Evolutionary conservation across 2,797 vertebrate species (phyloP), one percentile per base, ranked within the genome.

Genomic region (Sebastolobus alascanus): DNA sequence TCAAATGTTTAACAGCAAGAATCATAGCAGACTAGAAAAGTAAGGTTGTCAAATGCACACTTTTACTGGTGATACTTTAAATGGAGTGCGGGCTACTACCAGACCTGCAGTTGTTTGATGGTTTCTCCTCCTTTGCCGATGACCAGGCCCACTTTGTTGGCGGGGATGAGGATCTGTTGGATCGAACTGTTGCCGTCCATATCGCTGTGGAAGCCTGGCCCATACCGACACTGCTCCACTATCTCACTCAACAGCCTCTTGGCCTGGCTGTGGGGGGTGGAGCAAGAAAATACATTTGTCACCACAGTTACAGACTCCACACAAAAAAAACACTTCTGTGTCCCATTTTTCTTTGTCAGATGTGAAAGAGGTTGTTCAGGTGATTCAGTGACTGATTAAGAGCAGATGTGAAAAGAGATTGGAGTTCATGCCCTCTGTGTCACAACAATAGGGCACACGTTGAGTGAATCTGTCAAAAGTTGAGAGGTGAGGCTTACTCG

Each of bases 111-210:
- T 79, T 98, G 98, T 92, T 99, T 99, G 89, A 99, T 99, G 79
- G 99, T 99, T 90, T 99, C 99, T 72, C 99, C 99, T 89, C 98
- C 98, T 94, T 99, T 99, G 94, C 99, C 98, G 52, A 99, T 99
- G 94, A 99, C 98, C 89, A 99, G 96, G 52, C 99, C 99, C 58
- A 99, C 98, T 97, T 99, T 99, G 82, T 98, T 98, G 46, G 98
- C 98, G 0, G 98, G 99, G 90, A 99, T 99, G 20, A 99, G 96
- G 87, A 99, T 96, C 95, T 99, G 98, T 71, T 99, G 99, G 91
- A 99, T 90, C 0, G 98, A 97, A 84, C 96, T 97, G 95, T 96
- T 98, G 83, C 97, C 95, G 10, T 99, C 98, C 89, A 97, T 94
- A 76, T 99, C 98, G 9, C 89, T 97, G 89, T 99, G 98, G 87